phyloP scores from a whole-genome alignment of 64 coral and sea anemone genomes.

The Orbicella faveolata region DNA sequence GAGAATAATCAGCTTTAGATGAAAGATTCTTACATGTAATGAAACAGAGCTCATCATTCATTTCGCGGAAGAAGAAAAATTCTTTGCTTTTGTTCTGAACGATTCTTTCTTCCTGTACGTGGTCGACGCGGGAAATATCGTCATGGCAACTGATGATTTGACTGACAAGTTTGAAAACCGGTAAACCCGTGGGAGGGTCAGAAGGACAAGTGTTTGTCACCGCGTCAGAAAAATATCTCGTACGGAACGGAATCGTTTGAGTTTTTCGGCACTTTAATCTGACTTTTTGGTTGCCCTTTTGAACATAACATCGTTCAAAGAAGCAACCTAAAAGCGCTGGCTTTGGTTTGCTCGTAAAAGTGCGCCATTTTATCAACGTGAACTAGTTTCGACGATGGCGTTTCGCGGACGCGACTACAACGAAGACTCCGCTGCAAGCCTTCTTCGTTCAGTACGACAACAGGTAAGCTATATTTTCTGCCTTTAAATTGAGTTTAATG shows the following conservation, averaged over 20 bases:
- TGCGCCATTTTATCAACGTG: neutral
- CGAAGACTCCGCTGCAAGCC: slow-evolving; percentile 73
- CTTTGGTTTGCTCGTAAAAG: neutral
- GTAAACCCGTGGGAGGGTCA: slow-evolving; percentile 57
- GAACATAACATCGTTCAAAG: neutral
- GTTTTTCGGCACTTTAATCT: slow-evolving; percentile 12
- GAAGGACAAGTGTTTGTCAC: slow-evolving; percentile 19
- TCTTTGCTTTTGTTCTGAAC: slow-evolving; percentile 18
- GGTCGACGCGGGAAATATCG: slow-evolving; percentile 29
- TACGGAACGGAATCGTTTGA: slow-evolving; percentile 12
- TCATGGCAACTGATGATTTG: slow-evolving; percentile 45
- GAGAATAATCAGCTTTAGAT: too few relatives aligned
- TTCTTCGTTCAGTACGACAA: slow-evolving; percentile 84
- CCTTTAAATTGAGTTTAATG: slow-evolving; percentile 7
- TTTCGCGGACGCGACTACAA: slow-evolving; percentile 65
- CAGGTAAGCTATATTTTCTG: slow-evolving; percentile 68
- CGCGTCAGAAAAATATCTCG: slow-evolving; percentile 36
- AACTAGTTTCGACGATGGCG: slow-evolving; percentile 57
- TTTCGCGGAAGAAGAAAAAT: neutral
- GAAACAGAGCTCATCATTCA: neutral
- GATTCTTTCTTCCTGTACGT: neutral
- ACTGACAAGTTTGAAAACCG: slow-evolving; percentile 49
- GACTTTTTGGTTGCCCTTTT: neutral
- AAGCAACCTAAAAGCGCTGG: neutral
- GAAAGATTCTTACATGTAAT: too few relatives aligned